Percentiles rank a stretch among this genome's conserved stretches.
phyloP scores from a whole-genome alignment of 2,113 vertebrate species.

The Terrapene triunguis region DNA sequence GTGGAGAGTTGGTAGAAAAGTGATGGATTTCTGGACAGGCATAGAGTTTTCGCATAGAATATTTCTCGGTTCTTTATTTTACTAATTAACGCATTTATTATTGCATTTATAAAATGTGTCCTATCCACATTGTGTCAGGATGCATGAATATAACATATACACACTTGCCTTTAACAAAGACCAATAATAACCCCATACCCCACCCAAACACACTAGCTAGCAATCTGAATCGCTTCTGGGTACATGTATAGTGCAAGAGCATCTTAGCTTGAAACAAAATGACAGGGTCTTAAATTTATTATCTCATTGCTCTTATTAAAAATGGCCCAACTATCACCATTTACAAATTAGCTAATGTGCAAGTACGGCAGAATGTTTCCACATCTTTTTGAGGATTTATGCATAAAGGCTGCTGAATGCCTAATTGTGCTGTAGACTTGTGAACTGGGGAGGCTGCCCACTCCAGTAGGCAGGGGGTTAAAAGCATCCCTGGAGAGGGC shows the following conservation, averaged over 20 bases:
- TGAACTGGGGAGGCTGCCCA: too few relatives aligned
- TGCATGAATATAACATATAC: background rate
- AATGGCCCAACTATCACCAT: background rate
- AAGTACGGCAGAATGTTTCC: background rate
- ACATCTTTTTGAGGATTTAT: conserved; percentile 7
- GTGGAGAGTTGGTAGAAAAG: background rate
- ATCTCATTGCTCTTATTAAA: background rate
- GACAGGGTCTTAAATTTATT: background rate
- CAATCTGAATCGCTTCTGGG: background rate
- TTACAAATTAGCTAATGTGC: background rate
- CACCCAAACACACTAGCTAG: background rate
- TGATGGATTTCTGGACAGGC: background rate
- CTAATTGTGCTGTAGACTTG: background rate
- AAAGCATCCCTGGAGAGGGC: too few relatives aligned
- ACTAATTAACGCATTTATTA: background rate
- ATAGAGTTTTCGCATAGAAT: background rate
- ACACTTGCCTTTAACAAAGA: background rate
- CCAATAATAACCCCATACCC: background rate
- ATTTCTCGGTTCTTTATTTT: background rate
- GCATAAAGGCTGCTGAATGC: background rate
- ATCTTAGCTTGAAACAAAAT: background rate
- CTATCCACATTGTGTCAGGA: background rate
- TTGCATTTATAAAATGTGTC: background rate
- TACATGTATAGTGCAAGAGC: background rate
- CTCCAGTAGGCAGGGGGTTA: too few relatives aligned